phyloP scores from a whole-genome alignment of 2,113 vertebrate genomes.

The Colinus virginianus region DNA sequence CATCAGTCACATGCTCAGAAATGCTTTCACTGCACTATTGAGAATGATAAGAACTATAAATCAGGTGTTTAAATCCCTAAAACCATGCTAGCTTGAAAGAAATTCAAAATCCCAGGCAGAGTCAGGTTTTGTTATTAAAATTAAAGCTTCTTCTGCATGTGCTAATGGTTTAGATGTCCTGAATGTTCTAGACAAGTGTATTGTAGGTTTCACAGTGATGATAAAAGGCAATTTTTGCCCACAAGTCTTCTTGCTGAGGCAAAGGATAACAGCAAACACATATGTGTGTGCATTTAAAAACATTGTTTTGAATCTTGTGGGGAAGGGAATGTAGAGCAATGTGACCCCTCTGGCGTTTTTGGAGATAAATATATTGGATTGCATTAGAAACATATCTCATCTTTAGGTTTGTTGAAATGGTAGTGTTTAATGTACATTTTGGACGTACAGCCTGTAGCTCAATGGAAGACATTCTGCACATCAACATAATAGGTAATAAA shows the following conservation, averaged over 20 bases:
- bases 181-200: slow-evolving; percentile 17
- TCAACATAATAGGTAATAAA: not conserved
- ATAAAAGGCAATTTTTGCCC: not conserved
- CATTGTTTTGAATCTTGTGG: not conserved
- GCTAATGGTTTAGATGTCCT: slow-evolving; percentile 4
- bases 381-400: not conserved
- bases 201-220: not conserved
- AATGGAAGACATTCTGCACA: not conserved
- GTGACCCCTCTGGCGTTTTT: not conserved
- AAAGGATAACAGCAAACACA: not conserved
- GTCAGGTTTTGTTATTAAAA: not conserved
- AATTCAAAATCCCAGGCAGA: slow-evolving; percentile 33
- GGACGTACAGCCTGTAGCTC: not conserved
- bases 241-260: slow-evolving; percentile 5
- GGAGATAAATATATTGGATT: not conserved
- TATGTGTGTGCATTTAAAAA: not conserved
- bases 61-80: not conserved
- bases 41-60: slow-evolving; percentile 4
- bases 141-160: not conserved
- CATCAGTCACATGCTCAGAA: not conserved
- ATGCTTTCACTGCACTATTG: not conserved
- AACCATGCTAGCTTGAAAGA: not conserved
- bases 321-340: not conserved
- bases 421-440: not conserved
- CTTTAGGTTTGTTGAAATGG: not conserved